These are phyloP conservation scores for Cephus pulcher DNA, from an alignment of 2,888 invertebrate genomes.

Conservation along the genomic window DNA sequence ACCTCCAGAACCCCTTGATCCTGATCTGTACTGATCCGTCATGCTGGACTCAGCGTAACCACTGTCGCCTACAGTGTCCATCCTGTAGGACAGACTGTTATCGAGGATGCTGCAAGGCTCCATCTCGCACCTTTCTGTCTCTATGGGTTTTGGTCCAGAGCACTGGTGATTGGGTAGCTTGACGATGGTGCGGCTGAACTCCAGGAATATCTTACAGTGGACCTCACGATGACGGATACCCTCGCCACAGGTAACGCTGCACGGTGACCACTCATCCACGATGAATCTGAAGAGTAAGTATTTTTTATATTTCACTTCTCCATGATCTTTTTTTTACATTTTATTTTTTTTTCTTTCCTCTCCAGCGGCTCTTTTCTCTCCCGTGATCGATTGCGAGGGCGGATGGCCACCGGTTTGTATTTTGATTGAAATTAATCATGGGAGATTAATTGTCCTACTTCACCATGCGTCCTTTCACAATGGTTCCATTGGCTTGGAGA, in stretches of 20 bases:
- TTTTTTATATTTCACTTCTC: slow-evolving; percentile 1
- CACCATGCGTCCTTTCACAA: neutral
- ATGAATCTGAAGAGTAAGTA: slow-evolving; percentile 77
- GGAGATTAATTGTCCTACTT: neutral
- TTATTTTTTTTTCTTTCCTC: neutral
- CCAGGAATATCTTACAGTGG: slow-evolving; percentile 94
- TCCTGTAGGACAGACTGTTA: slow-evolving; percentile 61
- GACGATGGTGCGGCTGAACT: slow-evolving; percentile 90
- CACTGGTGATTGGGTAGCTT: slow-evolving; percentile 90
- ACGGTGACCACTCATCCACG: slow-evolving; percentile 92
- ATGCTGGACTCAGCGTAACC: slow-evolving; percentile 63
- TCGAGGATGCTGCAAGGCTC: slow-evolving; percentile 74
- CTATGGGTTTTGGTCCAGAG: slow-evolving; percentile 84
- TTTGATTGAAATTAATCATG: slow-evolving; percentile 8
- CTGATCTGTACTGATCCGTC: slow-evolving; percentile 59
- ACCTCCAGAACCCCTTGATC: slow-evolving; percentile 43
- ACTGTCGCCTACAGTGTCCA: slow-evolving; percentile 64
- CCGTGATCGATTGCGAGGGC: neutral
- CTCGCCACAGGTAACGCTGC: slow-evolving; percentile 92
- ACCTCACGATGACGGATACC: slow-evolving; percentile 88
- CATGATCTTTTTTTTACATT: neutral
- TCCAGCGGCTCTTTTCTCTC: neutral
- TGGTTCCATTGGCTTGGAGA: neutral
- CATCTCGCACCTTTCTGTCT: slow-evolving; percentile 84
- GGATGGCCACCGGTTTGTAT: slow-evolving; percentile 6